Evolutionary conservation across 2,797 vertebrate species (phyloP), one percentile per base, ranked within the genome.

Genomic region (Sarcoramphus papa): DNA sequence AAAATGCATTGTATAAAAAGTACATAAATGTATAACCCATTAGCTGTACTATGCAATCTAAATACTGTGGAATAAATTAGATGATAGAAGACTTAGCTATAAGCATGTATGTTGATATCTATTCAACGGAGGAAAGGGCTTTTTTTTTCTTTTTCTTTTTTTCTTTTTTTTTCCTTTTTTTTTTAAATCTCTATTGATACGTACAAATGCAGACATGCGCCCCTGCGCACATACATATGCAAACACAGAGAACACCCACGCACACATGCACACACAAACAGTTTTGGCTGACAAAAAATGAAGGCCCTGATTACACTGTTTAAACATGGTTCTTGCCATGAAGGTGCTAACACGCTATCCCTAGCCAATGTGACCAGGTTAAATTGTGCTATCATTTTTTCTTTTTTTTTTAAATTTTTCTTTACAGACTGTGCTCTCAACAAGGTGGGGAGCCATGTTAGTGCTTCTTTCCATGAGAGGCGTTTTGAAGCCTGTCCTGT

Each of bases 31-130:
- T 96, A 96, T 97, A 97, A 96, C 76, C 85, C 88, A 96, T 96
- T 97, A 98, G 95, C 95, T 96, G 93, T 97, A 96, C 90, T 97
- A 98, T 95, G 93, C 95, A 97, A 97, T 92, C 97, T 97, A 98
- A 98, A 98, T 98, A 98, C 96, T 96, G 97, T 98, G 98, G 98
- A 99, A 99, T 99, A 99, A 99, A 99, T 99, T 99, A 99, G 98
- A 98, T 98, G 98, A 98, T 98, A 98, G 97, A 98, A 98, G 98
- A 98, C 96, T 97, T 97, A 98, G 97, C 98, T 98, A 98, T 98
- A 98, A 98, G 98, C 98, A 98, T 97, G 97, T 98, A 95, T 83
- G 98, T 96, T 97, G 98, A 98, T 98, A 98, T 97, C 98, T 99
- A 98, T 98, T 99, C 98, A 98, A 98, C 97, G 97, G 98, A 98